These are phyloP conservation scores for Rambutsinella grinnellia DNA, from an alignment of 2,888 invertebrate genomes.

Conservation along the genomic window DNA sequence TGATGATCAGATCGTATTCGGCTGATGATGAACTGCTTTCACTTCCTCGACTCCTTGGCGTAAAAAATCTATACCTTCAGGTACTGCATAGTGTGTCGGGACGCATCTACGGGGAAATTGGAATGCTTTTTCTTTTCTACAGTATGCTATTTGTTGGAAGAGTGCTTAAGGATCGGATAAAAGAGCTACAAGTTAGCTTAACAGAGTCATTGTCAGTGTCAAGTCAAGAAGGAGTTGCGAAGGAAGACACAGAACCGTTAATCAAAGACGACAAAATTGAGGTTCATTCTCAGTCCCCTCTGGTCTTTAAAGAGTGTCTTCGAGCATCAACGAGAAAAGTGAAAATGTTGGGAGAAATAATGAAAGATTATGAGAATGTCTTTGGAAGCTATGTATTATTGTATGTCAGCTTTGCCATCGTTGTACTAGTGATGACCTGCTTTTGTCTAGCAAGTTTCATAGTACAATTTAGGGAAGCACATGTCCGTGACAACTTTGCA, in stretches of 20 bases:
- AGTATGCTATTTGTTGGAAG: conserved; percentile 12
- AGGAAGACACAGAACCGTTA: neutral
- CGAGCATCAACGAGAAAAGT: neutral
- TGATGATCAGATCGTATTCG: conserved; percentile 6
- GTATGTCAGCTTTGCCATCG: neutral
- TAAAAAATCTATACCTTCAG: conserved; percentile 3
- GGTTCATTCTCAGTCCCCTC: no score
- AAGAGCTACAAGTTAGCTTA: conserved; percentile 5
- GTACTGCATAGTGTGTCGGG: conserved; percentile 19
- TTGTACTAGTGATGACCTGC: conserved; percentile 14
- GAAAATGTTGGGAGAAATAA: neutral
- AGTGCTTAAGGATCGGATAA: neutral
- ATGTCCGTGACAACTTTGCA: neutral
- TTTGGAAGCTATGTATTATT: conserved; percentile 7
- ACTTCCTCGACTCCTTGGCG: neutral
- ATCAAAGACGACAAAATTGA: neutral
- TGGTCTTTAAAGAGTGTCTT: neutral
- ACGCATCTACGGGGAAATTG: conserved; percentile 23
- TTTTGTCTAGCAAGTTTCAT: neutral
- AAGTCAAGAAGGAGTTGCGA: neutral
- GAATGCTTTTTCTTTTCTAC: neutral
- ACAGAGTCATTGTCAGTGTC: neutral
- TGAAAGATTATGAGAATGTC: neutral
- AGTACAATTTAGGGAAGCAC: neutral
- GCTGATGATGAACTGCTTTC: neutral